These are phyloP conservation scores for Synodontis membranacea DNA, from an alignment of 2,113 vertebrate species.

Conservation along the genomic window DNA sequence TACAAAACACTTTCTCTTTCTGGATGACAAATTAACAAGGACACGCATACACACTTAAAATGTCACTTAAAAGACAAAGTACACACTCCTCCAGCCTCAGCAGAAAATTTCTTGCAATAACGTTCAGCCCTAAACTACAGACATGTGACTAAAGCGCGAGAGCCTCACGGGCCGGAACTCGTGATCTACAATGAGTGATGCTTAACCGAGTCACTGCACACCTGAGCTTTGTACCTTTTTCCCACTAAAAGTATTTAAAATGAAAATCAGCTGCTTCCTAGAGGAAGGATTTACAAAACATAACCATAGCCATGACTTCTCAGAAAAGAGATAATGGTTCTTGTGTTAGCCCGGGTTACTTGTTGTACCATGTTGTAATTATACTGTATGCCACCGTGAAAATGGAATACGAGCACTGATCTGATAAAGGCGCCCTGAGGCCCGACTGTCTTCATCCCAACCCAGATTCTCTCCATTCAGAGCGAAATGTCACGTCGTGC, in stretches of 20 bases:
- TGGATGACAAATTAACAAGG: not conserved
- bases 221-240: not conserved
- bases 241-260: not conserved
- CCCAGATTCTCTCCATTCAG: constrained; percentile 15
- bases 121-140: not conserved
- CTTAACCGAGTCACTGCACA: not conserved
- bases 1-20: not conserved
- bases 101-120: not conserved
- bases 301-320: not conserved
- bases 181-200: not conserved
- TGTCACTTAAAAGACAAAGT: not conserved
- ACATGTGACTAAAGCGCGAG: not conserved
- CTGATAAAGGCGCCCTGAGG: not conserved
- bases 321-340: not conserved
- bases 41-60: too few relatives aligned
- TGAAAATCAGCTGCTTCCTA: not conserved
- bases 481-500: constrained; percentile 25
- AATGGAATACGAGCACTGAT: not conserved
- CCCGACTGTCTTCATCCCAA: not conserved
- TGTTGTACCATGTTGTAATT: not conserved
- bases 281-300: not conserved
- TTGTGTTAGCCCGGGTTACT: not conserved
- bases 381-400: not conserved
- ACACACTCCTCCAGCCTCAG: not conserved
- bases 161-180: not conserved